Conservation (phyloP, 2,797 vertebrate genomes). For the Apodemus agrarius region DNA sequence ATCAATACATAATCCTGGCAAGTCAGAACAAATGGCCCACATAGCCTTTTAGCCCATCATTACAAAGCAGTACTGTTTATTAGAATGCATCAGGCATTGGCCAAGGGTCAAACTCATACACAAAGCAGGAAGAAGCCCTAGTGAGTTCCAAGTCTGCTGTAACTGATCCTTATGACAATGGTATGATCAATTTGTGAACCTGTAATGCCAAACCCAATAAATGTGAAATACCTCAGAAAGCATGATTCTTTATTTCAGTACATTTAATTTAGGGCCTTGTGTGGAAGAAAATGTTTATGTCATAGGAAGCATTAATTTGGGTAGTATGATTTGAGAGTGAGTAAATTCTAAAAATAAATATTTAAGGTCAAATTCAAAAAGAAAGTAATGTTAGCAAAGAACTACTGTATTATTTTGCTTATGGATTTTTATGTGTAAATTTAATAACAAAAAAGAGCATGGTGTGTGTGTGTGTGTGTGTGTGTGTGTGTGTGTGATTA, state of each 20-base stretch:
- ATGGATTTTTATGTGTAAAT: neutral
- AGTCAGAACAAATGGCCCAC: constrained; percentile 40
- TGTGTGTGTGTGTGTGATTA: no score
- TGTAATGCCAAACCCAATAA: neutral
- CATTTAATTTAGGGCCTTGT: neutral
- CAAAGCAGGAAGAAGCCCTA: neutral
- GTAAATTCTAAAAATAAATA: neutral
- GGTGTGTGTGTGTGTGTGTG: no score
- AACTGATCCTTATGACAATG: neutral
- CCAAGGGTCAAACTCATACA: neutral
- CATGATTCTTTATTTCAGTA: neutral
- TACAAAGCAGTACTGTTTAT: constrained; percentile 45
- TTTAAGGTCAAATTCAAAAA: neutral
- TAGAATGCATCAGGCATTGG: constrained; percentile 17
- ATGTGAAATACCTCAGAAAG: neutral
- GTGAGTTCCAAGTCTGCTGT: neutral
- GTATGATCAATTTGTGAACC: neutral
- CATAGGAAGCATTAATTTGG: neutral
- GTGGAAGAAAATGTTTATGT: neutral
- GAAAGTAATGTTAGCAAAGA: neutral
- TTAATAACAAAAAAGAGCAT: neutral
- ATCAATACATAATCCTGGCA: constrained; percentile 66
- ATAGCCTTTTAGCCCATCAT: constrained; percentile 4
- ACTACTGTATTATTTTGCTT: neutral
- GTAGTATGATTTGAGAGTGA: neutral